These are phyloP conservation scores for Urophycis tenuis DNA, from an alignment of 2,797 vertebrate species.

Conservation along the genomic window DNA sequence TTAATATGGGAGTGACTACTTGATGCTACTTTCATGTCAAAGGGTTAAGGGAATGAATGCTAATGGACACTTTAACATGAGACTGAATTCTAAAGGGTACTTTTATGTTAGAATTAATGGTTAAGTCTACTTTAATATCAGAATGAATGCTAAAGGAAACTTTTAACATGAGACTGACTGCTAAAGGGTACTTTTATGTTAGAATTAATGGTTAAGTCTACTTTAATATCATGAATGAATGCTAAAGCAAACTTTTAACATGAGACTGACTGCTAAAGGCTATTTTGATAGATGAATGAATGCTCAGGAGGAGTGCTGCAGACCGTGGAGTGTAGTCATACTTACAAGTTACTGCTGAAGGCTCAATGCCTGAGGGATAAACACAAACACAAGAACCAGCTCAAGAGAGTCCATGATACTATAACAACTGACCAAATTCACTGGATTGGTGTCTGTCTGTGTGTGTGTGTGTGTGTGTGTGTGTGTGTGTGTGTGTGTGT, in stretches of 20 bases:
- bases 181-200: not conserved
- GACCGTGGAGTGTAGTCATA: not conserved
- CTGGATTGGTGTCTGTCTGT: not conserved
- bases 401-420: not conserved
- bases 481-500: not conserved
- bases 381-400: not conserved
- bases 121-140: not conserved
- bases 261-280: not conserved
- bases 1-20: not conserved
- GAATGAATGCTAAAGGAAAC: not conserved
- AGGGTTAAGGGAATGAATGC: no score
- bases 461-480: not conserved
- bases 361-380: constrained; percentile 44
- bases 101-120: not conserved
- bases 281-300: not conserved
- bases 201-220: not conserved
- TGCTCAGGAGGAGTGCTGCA: not conserved
- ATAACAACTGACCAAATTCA: not conserved
- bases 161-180: not conserved
- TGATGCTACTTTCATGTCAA: no score
- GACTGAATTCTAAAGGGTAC: not conserved
- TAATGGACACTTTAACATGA: not conserved
- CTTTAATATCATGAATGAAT: not conserved
- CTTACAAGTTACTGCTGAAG: constrained; percentile 47
- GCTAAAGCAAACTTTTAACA: not conserved